Evolutionary conservation across 2,888 invertebrate genomes (phyloP).

Genomic region (Perizoma flavofasciatum): DNA sequence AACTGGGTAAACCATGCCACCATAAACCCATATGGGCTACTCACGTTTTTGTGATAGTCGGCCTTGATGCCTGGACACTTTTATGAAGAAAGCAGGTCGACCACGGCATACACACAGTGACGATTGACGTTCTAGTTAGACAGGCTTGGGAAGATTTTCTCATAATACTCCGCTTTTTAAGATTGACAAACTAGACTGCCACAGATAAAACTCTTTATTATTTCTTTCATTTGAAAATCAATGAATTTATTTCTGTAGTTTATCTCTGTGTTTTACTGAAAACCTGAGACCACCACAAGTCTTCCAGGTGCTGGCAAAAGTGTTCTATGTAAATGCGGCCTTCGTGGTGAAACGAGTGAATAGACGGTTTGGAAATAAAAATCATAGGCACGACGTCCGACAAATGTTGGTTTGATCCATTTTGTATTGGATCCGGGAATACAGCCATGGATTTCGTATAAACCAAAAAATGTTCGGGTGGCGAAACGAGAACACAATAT

Average conservation of each 20-base stretch:
- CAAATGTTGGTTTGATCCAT: constrained; percentile 20
- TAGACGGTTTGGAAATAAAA: constrained; percentile 22
- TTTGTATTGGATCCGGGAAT: constrained; percentile 12
- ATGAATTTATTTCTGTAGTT: too few species aligned
- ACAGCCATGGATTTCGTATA: constrained; percentile 12
- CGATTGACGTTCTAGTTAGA: too few species aligned
- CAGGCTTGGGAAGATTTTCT: too few species aligned
- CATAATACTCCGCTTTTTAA: too few species aligned
- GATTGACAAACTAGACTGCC: too few species aligned
- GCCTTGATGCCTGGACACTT: constrained; percentile 6
- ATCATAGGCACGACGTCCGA: constrained; percentile 17
- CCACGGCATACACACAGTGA: background rate
- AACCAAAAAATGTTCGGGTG: constrained; percentile 8
- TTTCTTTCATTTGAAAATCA: too few species aligned
- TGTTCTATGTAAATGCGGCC: constrained; percentile 3
- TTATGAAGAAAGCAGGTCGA: constrained; percentile 11
- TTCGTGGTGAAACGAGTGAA: constrained; percentile 14
- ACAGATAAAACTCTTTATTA: too few species aligned
- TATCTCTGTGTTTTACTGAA: too few species aligned
- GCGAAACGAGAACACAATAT: background rate
- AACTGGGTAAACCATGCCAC: constrained; percentile 31
- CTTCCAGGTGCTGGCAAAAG: background rate
- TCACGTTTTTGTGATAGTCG: constrained; percentile 27
- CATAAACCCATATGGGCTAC: constrained; percentile 31
- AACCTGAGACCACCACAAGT: too few species aligned